Percentiles rank a stretch among this genome's conserved stretches.
Evolutionary conservation across 2,888 invertebrate genomes (phyloP).

Genomic region (Apamea anceps): DNA sequence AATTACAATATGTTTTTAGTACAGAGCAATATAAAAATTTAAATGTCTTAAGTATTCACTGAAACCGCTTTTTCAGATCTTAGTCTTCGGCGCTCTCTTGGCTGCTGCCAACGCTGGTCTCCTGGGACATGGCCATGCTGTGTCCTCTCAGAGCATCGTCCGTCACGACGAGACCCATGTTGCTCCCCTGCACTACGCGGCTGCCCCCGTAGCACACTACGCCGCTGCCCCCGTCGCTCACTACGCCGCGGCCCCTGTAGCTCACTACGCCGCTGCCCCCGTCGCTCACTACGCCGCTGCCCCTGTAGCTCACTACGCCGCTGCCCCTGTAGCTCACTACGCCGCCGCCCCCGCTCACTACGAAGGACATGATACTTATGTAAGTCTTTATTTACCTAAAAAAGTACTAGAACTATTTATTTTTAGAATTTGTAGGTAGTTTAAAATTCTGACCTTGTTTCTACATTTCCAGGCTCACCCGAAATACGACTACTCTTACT

Average conservation of each 20-base stretch:
- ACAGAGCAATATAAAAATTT: background rate
- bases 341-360: constrained; percentile 65
- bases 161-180: constrained; percentile 70
- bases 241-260: constrained; percentile 62
- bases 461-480: constrained; percentile 80
- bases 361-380: constrained; percentile 70
- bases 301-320: constrained; percentile 63
- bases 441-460: background rate
- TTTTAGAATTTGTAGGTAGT: background rate
- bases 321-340: constrained; percentile 63
- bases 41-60: background rate
- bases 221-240: constrained; percentile 56
- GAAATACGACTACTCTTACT: constrained; percentile 89
- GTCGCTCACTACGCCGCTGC: constrained; percentile 67
- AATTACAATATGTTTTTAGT: background rate
- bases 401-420: background rate
- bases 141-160: constrained; percentile 78
- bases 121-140: constrained; percentile 76
- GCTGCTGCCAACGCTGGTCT: constrained; percentile 68
- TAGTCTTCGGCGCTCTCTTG: constrained; percentile 70
- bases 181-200: constrained; percentile 63
- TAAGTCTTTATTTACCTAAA: constrained; percentile 42
- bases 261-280: constrained; percentile 65
- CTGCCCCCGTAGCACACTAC: constrained; percentile 58
- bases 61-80: constrained; percentile 38